These are phyloP conservation scores for Sesamia inferens DNA, from an alignment of 2,888 invertebrate species.

Conservation along the genomic window DNA sequence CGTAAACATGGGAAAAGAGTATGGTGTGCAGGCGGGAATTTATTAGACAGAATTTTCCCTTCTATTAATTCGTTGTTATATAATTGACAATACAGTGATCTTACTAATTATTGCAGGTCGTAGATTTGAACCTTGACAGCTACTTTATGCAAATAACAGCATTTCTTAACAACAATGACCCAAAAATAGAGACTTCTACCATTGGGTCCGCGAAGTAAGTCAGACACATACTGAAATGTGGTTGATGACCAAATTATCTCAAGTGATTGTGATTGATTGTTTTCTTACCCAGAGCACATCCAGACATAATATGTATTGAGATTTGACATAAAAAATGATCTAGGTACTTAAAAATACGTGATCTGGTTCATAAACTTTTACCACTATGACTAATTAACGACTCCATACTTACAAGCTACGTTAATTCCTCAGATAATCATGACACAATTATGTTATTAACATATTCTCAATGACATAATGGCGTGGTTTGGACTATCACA, in stretches of 20 bases:
- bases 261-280: not conserved
- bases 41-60: not conserved
- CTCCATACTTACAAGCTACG: not conserved
- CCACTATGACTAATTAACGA: not conserved
- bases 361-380: not conserved
- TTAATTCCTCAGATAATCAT: not conserved
- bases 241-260: not conserved
- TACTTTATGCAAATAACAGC: not conserved
- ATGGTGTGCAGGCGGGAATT: not conserved
- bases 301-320: not conserved
- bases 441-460: not conserved
- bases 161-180: not conserved
- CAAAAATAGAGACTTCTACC: too few species aligned
- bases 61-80: too few species aligned
- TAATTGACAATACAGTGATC: not conserved
- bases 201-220: not conserved
- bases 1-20: not conserved
- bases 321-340: not conserved
- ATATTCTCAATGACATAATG: not conserved
- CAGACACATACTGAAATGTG: not conserved
- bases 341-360: not conserved
- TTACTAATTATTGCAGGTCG: not conserved
- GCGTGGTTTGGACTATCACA: not conserved
- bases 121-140: not conserved
- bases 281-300: not conserved